These are phyloP conservation scores for Sylvia atricapilla DNA, from an alignment of 2,113 vertebrate species.

Conservation along the genomic window DNA sequence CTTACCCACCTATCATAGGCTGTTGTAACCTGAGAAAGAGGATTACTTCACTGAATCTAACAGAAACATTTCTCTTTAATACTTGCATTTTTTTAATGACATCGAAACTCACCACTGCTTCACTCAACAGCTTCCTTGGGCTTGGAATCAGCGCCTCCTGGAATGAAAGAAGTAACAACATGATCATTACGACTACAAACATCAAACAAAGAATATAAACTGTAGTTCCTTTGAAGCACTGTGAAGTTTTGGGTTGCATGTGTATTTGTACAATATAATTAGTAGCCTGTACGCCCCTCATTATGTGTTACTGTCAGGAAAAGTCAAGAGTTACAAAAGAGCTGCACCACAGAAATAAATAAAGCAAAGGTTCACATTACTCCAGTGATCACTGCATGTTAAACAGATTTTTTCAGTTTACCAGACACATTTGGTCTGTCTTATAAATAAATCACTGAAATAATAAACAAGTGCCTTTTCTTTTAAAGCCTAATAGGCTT, in stretches of 20 bases:
- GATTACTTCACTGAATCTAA: not conserved
- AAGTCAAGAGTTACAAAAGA: not conserved
- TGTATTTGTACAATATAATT: not conserved
- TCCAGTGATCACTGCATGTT: not conserved
- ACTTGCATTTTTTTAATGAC: not conserved
- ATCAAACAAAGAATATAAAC: not conserved
- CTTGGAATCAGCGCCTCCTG: not conserved
- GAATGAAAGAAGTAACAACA: not conserved
- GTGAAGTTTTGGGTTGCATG: not conserved
- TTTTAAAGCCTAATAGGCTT: not conserved
- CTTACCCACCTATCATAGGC: not conserved
- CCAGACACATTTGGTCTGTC: not conserved
- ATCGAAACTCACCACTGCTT: not conserved
- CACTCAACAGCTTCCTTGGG: not conserved
- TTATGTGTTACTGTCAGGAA: not conserved
- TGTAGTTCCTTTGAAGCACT: not conserved
- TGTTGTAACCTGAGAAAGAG: not conserved
- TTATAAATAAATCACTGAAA: not conserved
- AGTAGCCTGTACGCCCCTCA: not conserved
- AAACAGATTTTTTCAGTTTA: not conserved
- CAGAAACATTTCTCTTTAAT: not conserved
- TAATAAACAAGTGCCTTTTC: not conserved
- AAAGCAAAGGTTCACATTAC: not conserved
- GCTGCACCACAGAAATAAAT: not conserved
- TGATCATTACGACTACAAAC: not conserved